Evolutionary conservation across 2,797 vertebrate species (phyloP).

Genomic region (Helostoma temminkii): DNA sequence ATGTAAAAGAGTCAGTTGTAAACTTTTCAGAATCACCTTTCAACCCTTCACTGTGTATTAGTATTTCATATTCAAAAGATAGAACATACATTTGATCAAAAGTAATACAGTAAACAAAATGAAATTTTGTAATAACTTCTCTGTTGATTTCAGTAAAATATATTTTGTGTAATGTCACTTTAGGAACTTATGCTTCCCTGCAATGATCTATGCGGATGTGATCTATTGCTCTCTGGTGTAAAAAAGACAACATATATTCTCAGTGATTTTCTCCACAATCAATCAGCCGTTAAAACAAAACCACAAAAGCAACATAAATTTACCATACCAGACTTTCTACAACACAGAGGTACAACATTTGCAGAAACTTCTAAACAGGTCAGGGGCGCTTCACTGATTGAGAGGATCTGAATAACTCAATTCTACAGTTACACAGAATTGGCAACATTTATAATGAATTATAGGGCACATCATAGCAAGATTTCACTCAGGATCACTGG

Average conservation of each 20-base stretch:
- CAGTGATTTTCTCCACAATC: constrained; percentile 14
- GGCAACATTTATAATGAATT: constrained; percentile 34
- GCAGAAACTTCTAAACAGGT: constrained; percentile 7
- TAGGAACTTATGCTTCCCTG: constrained; percentile 9
- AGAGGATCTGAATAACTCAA: constrained; percentile 15
- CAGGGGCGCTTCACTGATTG: constrained; percentile 2
- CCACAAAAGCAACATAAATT: constrained; percentile 9
- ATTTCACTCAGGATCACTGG: constrained; percentile 31
- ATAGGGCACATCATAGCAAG: constrained; percentile 26
- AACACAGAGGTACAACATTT: background rate
- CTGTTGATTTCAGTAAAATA: no score
- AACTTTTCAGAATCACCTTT: no score
- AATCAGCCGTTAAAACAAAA: constrained; percentile 28
- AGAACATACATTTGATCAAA: no score
- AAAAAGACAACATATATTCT: constrained; percentile 22
- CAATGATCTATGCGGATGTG: constrained; percentile 8
- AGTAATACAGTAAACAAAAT: no score
- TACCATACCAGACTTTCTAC: constrained; percentile 6
- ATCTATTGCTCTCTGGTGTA: constrained; percentile 26
- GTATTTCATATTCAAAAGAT: no score
- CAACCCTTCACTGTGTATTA: no score
- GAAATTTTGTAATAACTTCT: no score
- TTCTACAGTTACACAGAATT: constrained; percentile 7
- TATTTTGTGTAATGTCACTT: constrained; percentile 11
- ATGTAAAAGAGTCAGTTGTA: no score